Evolutionary conservation across 2,888 invertebrate species (phyloP), one percentile per base, ranked within the genome.

Genomic region (Tetragonula carbonaria): DNA sequence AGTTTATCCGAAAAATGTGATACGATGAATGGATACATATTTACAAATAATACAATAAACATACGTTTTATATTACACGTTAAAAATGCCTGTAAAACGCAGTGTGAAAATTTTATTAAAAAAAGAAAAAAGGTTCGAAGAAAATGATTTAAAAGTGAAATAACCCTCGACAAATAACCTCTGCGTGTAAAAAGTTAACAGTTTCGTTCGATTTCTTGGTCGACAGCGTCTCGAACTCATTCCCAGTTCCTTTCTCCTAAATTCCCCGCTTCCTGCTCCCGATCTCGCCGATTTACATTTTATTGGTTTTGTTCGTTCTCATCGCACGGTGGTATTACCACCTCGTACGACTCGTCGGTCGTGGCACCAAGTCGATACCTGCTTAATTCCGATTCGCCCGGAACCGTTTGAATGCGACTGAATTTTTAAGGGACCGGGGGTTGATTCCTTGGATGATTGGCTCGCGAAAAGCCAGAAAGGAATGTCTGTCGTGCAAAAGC

Each of bases 251-350:
- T 33, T 53, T 28, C 45, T 13, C 55, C 23, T 38, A 71, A 62
- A 68, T 50, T 62, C 66, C 63, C 57, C 63, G 57, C 53, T 79
- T 70, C 50, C 16, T 68, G 66, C 65, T 67, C 51, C 51, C 33
- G 33, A 67, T 73, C 66, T 18, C 63, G 18, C 63, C 82, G 81
- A 89, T 89, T 89, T 89, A 87, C 88, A 89, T 89, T 82, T 87
- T 88, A 88, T 89, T 82, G 88, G 74, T 74, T 86, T 71, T 79
- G 55, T 67, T 63, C 75, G 18, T 14, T 53, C 68, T 45, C 45
- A 1, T 8, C 45, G 8, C 8, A 33, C 33, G 33, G 33, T 33
- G 38, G 8, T 45, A 45, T 45, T 45, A 45, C 45, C 68, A 51
- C 57, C n/a, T n/a, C n/a, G n/a, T 14, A 5, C 14, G 13, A 2